Evolutionary conservation across 2,888 invertebrate species (phyloP).

Genomic region (Calameuta pallipes): DNA sequence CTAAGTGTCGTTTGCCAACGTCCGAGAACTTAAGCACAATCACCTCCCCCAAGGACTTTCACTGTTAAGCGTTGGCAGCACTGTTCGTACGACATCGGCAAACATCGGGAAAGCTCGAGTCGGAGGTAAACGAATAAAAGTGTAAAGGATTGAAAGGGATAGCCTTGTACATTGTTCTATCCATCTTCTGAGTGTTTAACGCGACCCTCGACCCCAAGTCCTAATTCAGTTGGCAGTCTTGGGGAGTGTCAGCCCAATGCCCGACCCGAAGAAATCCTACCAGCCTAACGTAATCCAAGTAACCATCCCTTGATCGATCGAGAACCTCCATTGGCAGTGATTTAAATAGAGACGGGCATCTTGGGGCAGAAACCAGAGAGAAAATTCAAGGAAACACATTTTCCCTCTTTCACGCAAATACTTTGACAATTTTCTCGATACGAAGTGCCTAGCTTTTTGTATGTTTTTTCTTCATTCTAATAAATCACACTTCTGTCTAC

Average conservation of each 20-base stretch:
- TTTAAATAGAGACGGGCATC: neutral
- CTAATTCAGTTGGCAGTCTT: neutral
- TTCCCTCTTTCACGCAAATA: neutral
- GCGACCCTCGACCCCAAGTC: neutral
- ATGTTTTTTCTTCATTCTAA: neutral
- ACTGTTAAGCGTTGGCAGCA: neutral
- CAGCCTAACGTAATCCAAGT: neutral
- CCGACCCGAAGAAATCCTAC: neutral
- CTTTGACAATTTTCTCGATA: neutral
- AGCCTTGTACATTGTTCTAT: neutral
- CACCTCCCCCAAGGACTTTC: neutral
- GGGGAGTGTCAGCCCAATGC: neutral
- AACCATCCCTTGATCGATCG: neutral
- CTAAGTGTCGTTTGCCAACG: conserved; percentile 23
- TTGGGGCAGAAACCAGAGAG: neutral
- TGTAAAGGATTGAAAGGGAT: neutral
- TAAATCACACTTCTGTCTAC: neutral
- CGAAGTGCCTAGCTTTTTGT: neutral
- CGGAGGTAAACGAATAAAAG: neutral
- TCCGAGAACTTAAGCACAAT: neutral
- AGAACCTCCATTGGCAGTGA: neutral
- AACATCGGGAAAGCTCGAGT: neutral
- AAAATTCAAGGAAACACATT: neutral
- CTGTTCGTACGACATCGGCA: neutral
- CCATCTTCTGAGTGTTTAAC: neutral